Evolutionary conservation across 2,113 vertebrate species (phyloP).

Genomic region (Macquaria australasica): DNA sequence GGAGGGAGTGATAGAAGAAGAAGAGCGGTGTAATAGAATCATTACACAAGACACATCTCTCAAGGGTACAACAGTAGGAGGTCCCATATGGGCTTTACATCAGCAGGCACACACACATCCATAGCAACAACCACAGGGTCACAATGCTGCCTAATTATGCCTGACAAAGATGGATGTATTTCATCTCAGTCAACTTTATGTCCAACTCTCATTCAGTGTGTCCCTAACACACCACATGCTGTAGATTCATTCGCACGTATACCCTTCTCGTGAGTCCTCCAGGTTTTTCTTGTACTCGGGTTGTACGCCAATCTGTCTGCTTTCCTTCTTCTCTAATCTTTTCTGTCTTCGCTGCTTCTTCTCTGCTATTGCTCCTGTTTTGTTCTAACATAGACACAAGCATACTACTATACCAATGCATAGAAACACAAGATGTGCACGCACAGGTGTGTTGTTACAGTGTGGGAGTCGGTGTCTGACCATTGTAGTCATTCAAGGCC

Average conservation of each 20-base stretch:
- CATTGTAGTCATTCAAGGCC: slow-evolving; percentile 59
- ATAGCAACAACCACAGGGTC: slow-evolving; percentile 66
- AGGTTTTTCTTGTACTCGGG: slow-evolving; percentile 38
- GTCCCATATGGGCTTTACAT: slow-evolving; percentile 76
- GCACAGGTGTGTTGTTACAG: slow-evolving; percentile 15
- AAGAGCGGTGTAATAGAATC: slow-evolving; percentile 73
- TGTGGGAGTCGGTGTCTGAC: slow-evolving; percentile 42
- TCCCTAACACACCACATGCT: slow-evolving; percentile 43
- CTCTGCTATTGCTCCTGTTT: slow-evolving; percentile 1
- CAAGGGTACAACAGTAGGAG: slow-evolving; percentile 78
- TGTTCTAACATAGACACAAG: neutral
- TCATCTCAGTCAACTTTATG: slow-evolving; percentile 75
- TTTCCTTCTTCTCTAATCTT: slow-evolving; percentile 33
- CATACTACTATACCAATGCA: neutral
- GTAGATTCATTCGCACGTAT: slow-evolving; percentile 39
- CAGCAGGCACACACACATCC: slow-evolving; percentile 62
- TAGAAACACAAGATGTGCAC: neutral
- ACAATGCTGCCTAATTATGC: slow-evolving; percentile 67
- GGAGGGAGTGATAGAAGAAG: slow-evolving; percentile 47
- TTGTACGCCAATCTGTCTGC: slow-evolving; percentile 12
- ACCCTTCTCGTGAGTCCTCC: slow-evolving; percentile 30
- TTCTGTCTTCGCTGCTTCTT: slow-evolving; percentile 8
- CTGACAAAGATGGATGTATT: slow-evolving; percentile 79
- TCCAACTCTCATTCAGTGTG: slow-evolving; percentile 59
- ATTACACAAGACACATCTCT: slow-evolving; percentile 74